Base-by-base conservation (phyloP, 1,140 invertebrate genomes). In the Apis dorsata region DNA sequence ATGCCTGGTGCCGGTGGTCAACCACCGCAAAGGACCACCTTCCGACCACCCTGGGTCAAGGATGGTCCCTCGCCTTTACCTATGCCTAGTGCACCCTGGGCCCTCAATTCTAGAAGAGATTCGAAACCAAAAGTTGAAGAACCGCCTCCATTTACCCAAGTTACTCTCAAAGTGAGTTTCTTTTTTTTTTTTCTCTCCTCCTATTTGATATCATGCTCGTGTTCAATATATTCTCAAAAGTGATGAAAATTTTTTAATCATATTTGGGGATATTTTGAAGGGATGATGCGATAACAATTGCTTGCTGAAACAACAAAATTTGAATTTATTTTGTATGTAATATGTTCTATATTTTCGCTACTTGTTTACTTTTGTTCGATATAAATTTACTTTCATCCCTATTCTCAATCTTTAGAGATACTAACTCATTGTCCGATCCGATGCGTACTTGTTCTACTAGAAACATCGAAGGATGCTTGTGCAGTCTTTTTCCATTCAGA, bases 41-140 rank as follows among this genome's bases (percentile, higher is more conserved):
- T 97, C 90, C 95, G 97, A 74, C 97, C 97, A 19, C 97, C 97
- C 15, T 97, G 97, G 97, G 97, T 97, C 21, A 97, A 97, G 91
- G 96, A 97, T 83, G 96, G 96, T 63, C 94, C 95, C 1, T 93
- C 88, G 24, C 94, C 94, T 19, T 86, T 95, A 51, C 94, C 94
- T 3, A 94, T 94, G 92, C 95, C 94, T 7, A 80, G 93, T n/a
- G 94, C 95, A 53, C 95, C 96, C 2, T 97, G 96, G 96, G 94
- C 95, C 28, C 94, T 95, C 34, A 95, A 95, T 89, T 89, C 91
- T 19, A 90, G 92, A 73, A 90, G 93, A 78, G 92, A 94, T 63
- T 93, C 93, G 62, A 91, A 93, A 84, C 84, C 92, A 55, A 92
- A 91, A 53, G 83, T 79, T 24, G 92, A 94, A 5, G 92, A 94